Conservation (phyloP, 2,113 vertebrate species). For the Stegastes partitus region DNA sequence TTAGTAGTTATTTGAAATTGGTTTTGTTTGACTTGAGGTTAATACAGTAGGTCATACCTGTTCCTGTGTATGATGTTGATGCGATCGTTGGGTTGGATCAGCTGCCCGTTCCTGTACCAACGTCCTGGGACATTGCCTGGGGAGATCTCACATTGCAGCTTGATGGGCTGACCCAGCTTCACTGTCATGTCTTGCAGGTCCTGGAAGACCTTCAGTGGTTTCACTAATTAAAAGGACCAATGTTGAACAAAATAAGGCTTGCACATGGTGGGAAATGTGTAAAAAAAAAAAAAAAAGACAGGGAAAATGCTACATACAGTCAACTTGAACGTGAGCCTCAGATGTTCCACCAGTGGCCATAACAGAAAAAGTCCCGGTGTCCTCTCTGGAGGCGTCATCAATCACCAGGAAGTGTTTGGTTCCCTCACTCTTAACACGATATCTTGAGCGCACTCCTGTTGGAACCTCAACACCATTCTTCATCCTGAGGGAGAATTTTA, state of each 20-base stretch:
- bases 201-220: constrained; percentile 92
- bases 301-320: constrained; percentile 85
- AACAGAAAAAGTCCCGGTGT: constrained; percentile 92
- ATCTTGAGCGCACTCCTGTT: constrained; percentile 91
- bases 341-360: constrained; percentile 95
- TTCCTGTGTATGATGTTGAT: constrained; percentile 92
- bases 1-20: background rate
- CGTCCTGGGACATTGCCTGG: constrained; percentile 92
- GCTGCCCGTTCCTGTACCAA: constrained; percentile 96
- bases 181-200: constrained; percentile 90
- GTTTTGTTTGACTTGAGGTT: background rate
- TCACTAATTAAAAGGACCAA: constrained; percentile 85
- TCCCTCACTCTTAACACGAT: constrained; percentile 91
- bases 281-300: too few species aligned
- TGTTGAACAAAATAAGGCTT: background rate
- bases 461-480: constrained; percentile 95
- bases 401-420: constrained; percentile 94
- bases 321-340: constrained; percentile 89
- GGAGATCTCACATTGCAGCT: constrained; percentile 93
- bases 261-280: background rate
- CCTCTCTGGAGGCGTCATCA: constrained; percentile 92
- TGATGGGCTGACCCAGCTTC: constrained; percentile 90
- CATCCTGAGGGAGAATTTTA: constrained; percentile 85
- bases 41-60: constrained; percentile 80
- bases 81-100: constrained; percentile 91